These are phyloP conservation scores for Agrochola circellaris DNA, from an alignment of 2,888 invertebrate species.

Conservation along the genomic window DNA sequence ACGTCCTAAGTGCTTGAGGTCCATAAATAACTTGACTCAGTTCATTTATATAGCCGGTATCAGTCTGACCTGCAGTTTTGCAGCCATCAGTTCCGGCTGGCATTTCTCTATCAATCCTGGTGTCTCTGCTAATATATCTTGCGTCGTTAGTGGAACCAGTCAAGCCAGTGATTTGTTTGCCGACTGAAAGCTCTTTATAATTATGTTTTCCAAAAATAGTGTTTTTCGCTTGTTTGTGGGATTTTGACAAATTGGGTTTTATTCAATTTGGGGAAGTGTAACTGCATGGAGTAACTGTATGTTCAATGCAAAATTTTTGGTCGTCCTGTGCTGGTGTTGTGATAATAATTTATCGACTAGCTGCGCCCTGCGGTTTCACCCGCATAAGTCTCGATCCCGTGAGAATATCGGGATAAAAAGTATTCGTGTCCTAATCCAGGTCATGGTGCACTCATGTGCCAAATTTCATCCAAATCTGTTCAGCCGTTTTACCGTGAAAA, in stretches of 20 bases:
- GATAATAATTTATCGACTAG: background rate
- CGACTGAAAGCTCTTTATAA: slow-evolving; percentile 46
- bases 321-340: too few species aligned
- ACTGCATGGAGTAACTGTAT: too few species aligned
- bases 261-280: background rate
- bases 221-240: slow-evolving; percentile 2
- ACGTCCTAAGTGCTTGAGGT: background rate
- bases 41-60: slow-evolving; percentile 67
- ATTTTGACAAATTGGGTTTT: background rate
- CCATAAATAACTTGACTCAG: slow-evolving; percentile 68
- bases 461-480: too few species aligned
- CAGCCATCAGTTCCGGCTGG: slow-evolving; percentile 63
- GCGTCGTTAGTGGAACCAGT: slow-evolving; percentile 64
- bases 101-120: slow-evolving; percentile 71
- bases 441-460: too few species aligned
- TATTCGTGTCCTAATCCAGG: too few species aligned
- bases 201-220: slow-evolving; percentile 44
- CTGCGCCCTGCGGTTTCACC: too few species aligned
- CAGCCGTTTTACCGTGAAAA: too few species aligned
- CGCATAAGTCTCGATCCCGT: too few species aligned
- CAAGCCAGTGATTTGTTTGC: slow-evolving; percentile 46
- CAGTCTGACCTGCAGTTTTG: slow-evolving; percentile 52
- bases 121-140: slow-evolving; percentile 70
- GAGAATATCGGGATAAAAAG: too few species aligned
- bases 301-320: background rate